Evolutionary conservation across 2,113 vertebrate species (phyloP).

Genomic region (Hystrix brachyura): DNA sequence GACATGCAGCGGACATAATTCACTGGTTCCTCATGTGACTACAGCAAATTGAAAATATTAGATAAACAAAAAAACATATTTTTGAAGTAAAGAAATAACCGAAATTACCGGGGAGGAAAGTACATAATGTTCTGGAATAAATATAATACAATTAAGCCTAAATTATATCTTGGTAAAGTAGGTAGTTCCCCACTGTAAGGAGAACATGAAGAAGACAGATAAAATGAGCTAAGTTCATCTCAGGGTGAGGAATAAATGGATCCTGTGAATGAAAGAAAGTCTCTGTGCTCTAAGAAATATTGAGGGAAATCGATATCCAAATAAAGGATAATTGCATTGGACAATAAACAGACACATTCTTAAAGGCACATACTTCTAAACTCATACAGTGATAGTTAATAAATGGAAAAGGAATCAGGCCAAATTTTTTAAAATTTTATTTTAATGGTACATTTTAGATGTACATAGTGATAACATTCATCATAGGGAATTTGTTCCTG

Average conservation of each 20-base stretch:
- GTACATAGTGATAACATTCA: no score
- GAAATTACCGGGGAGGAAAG: background rate
- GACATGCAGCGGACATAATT: background rate
- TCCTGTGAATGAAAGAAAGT: background rate
- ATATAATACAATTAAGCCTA: background rate
- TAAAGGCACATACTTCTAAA: background rate
- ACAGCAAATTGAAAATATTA: background rate
- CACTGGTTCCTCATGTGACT: background rate
- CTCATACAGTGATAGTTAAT: background rate
- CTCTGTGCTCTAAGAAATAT: background rate
- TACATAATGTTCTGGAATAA: background rate
- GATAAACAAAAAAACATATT: background rate
- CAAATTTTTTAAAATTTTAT: no score
- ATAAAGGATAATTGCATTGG: background rate
- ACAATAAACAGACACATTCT: background rate
- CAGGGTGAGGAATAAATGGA: background rate
- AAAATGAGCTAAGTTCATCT: background rate
- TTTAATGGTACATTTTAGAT: no score
- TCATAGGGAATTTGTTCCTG: no score
- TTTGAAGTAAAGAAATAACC: background rate
- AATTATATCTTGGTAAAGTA: background rate
- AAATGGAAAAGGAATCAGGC: background rate
- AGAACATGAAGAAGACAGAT: background rate
- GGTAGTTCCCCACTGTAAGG: background rate
- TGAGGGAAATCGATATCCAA: background rate